Percentiles rank a stretch among this genome's conserved stretches.
phyloP scores from a whole-genome alignment of 2,888 invertebrate genomes.

The Heliconius ismenius region DNA sequence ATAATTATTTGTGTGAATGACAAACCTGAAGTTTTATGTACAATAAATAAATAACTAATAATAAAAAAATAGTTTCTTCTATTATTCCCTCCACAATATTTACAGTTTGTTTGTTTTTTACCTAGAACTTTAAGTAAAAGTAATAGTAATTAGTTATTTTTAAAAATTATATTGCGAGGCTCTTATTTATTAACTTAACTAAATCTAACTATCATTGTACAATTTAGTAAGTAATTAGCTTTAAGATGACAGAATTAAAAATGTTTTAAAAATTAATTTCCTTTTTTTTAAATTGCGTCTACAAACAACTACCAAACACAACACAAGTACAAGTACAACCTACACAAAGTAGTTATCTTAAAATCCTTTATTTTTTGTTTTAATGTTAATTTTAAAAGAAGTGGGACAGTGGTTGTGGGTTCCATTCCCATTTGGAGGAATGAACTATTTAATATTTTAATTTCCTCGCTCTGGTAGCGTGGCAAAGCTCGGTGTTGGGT shows the following conservation, averaged over 20 bases:
- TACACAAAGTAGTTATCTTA: neutral
- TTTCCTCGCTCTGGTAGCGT: neutral
- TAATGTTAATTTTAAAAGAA: too few relatives aligned
- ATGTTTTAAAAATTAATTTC: constrained; percentile 1
- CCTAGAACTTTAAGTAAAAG: neutral
- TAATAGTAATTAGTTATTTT: neutral
- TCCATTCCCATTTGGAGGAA: neutral
- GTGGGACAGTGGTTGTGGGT: neutral
- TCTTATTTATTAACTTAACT: constrained; percentile 13
- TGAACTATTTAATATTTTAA: neutral
- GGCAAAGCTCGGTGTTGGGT: too few relatives aligned
- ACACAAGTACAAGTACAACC: neutral
- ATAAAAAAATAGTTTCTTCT: constrained; percentile 19
- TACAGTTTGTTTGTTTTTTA: neutral
- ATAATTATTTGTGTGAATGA: constrained; percentile 34
- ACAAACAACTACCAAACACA: neutral
- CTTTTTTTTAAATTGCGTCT: neutral
- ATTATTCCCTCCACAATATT: constrained; percentile 1
- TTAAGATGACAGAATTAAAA: constrained; percentile 2
- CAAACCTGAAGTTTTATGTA: constrained; percentile 32
- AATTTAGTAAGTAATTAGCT: neutral
- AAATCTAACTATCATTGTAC: neutral
- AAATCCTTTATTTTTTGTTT: neutral
- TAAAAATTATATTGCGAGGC: neutral
- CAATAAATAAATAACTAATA: constrained; percentile 36